phyloP scores from a whole-genome alignment of 2,888 invertebrate species.

The Tupiocoris notatus region DNA sequence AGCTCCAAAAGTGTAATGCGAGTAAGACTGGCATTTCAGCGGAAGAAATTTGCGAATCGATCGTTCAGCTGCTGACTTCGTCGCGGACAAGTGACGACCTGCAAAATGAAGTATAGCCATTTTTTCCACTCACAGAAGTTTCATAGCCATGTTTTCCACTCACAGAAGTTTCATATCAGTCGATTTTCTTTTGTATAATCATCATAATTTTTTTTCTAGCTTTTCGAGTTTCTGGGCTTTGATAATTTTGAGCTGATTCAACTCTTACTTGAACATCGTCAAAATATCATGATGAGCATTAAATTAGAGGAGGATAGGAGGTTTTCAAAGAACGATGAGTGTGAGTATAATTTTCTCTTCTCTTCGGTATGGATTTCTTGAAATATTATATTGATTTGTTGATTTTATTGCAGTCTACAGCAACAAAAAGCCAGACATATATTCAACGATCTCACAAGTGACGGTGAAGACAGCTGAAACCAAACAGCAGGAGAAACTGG shows the following conservation, averaged over 20 bases:
- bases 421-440: slow-evolving; percentile 34
- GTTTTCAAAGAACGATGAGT: slow-evolving; percentile 5
- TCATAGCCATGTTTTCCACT: neutral
- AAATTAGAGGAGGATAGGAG: slow-evolving; percentile 52
- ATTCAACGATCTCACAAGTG: slow-evolving; percentile 60
- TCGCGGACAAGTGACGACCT: slow-evolving; percentile 66
- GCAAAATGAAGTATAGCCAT: slow-evolving; percentile 69
- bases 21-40: slow-evolving; percentile 57
- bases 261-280: slow-evolving; percentile 64
- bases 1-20: slow-evolving; percentile 57
- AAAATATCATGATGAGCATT: slow-evolving; percentile 55
- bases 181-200: neutral
- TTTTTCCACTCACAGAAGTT: neutral
- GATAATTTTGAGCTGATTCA: slow-evolving; percentile 76
- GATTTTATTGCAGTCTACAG: slow-evolving; percentile 1
- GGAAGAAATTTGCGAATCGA: slow-evolving; percentile 61
- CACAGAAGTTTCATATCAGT: neutral
- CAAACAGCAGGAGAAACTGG: slow-evolving; percentile 70
- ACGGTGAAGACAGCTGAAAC: slow-evolving; percentile 82
- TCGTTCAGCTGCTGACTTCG: slow-evolving; percentile 63
- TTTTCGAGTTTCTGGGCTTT: slow-evolving; percentile 87
- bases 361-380: too few species aligned
- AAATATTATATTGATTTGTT: too few species aligned
- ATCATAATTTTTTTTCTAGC: slow-evolving; percentile 51
- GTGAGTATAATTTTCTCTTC: too few species aligned